A percentile compares a stretch with the other conserved stretches of the same genome.
Conservation (phyloP, 2,113 vertebrate genomes). For the Anseranas semipalmata region DNA sequence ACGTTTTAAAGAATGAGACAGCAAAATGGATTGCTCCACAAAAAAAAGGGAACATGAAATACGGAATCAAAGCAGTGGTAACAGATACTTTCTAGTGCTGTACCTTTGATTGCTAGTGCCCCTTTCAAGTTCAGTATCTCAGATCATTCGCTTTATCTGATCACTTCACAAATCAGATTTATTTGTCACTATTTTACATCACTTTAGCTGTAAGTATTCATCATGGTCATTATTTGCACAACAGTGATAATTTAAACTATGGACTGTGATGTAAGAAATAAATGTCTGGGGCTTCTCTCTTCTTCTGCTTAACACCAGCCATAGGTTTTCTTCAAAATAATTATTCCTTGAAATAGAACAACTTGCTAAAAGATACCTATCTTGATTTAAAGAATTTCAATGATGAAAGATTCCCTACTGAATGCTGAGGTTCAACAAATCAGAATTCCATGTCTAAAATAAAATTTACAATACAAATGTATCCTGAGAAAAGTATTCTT, state of each 20-base stretch:
- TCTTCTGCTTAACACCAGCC: background rate
- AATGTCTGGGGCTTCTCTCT: background rate
- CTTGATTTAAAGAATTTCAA: background rate
- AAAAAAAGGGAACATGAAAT: background rate
- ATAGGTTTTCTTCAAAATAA: background rate
- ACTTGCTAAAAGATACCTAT: background rate
- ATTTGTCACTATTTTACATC: background rate
- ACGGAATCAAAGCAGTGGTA: background rate
- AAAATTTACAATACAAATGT: background rate
- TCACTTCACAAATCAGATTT: background rate
- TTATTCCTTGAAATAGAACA: background rate
- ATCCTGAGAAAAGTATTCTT: background rate
- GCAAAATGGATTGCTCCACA: background rate
- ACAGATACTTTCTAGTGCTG: background rate
- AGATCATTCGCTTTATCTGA: background rate
- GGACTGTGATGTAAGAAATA: background rate
- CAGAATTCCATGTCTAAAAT: background rate
- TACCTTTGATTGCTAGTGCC: background rate
- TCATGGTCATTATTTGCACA: background rate
- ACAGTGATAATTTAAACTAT: background rate
- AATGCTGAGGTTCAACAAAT: background rate
- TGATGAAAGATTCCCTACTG: background rate
- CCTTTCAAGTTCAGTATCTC: background rate
- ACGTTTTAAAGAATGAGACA: background rate
- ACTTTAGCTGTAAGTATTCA: background rate